phyloP scores from a whole-genome alignment of 2,797 vertebrate species.

The Avahi laniger region DNA sequence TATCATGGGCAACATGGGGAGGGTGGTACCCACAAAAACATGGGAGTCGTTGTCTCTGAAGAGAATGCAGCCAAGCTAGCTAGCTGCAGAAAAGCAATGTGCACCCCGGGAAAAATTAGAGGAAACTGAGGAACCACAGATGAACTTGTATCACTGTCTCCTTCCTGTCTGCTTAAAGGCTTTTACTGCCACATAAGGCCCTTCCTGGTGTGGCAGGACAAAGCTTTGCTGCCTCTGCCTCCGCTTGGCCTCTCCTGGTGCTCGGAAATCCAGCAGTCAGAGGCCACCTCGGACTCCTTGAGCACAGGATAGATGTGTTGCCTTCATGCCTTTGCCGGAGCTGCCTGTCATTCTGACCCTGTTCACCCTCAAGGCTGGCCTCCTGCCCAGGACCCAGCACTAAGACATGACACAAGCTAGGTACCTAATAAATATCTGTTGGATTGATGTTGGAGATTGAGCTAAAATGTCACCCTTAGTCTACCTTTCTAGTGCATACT shows the following conservation, averaged over 20 bases:
- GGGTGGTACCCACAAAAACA: neutral
- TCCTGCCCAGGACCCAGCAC: neutral
- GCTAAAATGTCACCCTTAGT: neutral
- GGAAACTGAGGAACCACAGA: neutral
- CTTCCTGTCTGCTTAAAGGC: neutral
- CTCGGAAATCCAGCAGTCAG: neutral
- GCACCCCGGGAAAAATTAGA: neutral
- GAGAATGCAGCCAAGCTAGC: neutral
- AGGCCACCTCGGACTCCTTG: neutral
- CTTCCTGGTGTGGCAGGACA: neutral
- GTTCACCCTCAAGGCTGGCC: neutral
- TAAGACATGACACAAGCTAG: fast-evolving
- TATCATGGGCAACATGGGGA: neutral
- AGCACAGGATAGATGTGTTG: neutral
- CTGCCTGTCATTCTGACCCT: neutral
- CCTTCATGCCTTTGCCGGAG: fast-evolving
- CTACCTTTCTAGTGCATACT: neutral
- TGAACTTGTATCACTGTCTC: neutral
- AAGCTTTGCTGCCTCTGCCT: neutral
- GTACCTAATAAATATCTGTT: neutral
- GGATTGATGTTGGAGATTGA: neutral
- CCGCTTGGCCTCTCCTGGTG: neutral
- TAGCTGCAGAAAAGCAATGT: neutral
- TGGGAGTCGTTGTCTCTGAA: neutral
- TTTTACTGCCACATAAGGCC: neutral